phyloP scores from a whole-genome alignment of 2,888 invertebrate genomes.

The Hirtodrosophila trivittata region DNA sequence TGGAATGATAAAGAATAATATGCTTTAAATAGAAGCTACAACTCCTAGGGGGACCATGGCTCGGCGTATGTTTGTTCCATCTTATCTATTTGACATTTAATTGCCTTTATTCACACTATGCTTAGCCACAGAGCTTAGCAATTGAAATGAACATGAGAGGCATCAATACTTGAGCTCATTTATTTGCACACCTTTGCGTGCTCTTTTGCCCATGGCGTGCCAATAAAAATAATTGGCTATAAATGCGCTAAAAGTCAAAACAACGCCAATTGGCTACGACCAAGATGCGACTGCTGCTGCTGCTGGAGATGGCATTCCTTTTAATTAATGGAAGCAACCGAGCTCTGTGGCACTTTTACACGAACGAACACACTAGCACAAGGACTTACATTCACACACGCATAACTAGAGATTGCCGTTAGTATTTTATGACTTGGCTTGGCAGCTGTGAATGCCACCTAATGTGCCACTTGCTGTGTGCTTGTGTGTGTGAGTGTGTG shows the following conservation, averaged over 20 bases:
- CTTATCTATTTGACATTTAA: conserved; percentile 15
- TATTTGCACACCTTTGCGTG: conserved; percentile 65
- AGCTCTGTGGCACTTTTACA: conserved; percentile 32
- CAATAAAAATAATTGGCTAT: conserved; percentile 76
- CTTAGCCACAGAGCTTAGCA: conserved; percentile 14
- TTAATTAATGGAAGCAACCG: conserved; percentile 66
- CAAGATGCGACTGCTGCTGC: conserved; percentile 1
- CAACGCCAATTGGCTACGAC: conserved; percentile 52
- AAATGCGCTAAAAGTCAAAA: conserved; percentile 76
- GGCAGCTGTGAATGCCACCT: conserved; percentile 62
- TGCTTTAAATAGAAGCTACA: background rate
- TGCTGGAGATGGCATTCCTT: conserved; percentile 50
- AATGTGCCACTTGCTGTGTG: conserved; percentile 33
- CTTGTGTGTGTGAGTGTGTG: background rate
- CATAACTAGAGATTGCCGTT: conserved; percentile 30
- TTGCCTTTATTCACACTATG: conserved; percentile 9
- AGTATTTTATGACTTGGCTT: conserved; percentile 58
- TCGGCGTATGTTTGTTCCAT: too few relatives aligned
- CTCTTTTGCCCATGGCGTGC: conserved; percentile 23
- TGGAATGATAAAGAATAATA: too few relatives aligned
- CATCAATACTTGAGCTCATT: conserved; percentile 64
- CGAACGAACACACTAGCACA: conserved; percentile 9
- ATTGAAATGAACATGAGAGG: conserved; percentile 47
- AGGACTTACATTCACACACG: conserved; percentile 7
- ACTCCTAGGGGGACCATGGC: background rate